Percentiles rank a stretch among this genome's conserved stretches.
These are phyloP conservation scores for Proctacanthus coquilletti DNA, from an alignment of 1,140 invertebrate species.

Conservation along the genomic window DNA sequence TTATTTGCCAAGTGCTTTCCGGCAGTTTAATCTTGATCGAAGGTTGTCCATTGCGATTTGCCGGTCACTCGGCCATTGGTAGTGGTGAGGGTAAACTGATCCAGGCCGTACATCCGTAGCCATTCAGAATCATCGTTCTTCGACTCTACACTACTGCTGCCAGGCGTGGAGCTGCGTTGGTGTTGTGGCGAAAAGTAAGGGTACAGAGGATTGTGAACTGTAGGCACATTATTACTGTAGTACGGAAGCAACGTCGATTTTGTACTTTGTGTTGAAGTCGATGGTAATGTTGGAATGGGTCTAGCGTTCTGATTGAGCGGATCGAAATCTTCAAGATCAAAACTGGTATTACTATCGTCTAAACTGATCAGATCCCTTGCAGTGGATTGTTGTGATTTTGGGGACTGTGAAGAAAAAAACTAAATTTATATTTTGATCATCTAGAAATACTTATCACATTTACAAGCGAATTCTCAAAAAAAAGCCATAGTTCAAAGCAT, in stretches of 20 bases:
- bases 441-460: too few relatives aligned
- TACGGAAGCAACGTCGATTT: slow-evolving; percentile 32
- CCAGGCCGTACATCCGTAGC: slow-evolving; percentile 38
- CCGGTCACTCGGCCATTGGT: background rate
- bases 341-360: slow-evolving; percentile 27
- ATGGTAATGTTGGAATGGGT: slow-evolving; percentile 14
- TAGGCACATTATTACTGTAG: slow-evolving; percentile 24
- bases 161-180: slow-evolving; percentile 2
- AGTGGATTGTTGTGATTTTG: slow-evolving; percentile 16
- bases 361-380: slow-evolving; percentile 29
- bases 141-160: slow-evolving; percentile 10
- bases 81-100: slow-evolving; percentile 25
- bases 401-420: slow-evolving; percentile 6
- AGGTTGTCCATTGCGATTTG: background rate
- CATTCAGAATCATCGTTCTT: slow-evolving; percentile 32
- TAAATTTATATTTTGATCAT: too few relatives aligned
- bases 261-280: slow-evolving; percentile 23
- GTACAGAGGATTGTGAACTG: slow-evolving; percentile 40
- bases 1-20: background rate
- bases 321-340: slow-evolving; percentile 29
- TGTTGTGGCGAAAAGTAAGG: slow-evolving; percentile 38
- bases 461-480: too few relatives aligned
- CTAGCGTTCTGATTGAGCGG: slow-evolving; percentile 28
- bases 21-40: background rate
- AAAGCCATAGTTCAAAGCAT: too few relatives aligned